Evolutionary conservation across 2,888 invertebrate genomes (phyloP).

Genomic region (Anarsia innoxiella): DNA sequence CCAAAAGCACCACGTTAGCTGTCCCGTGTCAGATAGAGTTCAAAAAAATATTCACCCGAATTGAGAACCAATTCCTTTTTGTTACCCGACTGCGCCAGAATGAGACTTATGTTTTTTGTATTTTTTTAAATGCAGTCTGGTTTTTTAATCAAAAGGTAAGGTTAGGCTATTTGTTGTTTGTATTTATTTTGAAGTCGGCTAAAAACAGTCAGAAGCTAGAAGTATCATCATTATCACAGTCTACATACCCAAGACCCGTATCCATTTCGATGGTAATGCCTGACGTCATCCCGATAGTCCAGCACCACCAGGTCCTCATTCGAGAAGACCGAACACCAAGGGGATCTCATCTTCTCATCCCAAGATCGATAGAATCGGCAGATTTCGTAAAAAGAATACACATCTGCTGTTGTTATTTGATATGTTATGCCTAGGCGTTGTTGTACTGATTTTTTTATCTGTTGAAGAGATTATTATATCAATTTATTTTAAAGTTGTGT

Average conservation of each 20-base stretch:
- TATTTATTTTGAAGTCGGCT: no score
- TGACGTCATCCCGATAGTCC: constrained; percentile 86
- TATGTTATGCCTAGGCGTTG: constrained; percentile 62
- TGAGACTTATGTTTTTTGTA: no score
- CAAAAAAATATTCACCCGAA: no score
- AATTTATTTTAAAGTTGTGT: no score
- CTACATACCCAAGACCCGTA: constrained; percentile 52
- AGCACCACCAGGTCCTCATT: constrained; percentile 79
- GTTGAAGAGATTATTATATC: no score
- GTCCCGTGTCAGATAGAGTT: no score
- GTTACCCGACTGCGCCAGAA: no score
- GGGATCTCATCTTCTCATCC: constrained; percentile 56
- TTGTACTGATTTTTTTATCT: constrained; percentile 64
- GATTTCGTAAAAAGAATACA: constrained; percentile 82
- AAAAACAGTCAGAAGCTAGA: no score
- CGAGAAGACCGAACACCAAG: constrained; percentile 86
- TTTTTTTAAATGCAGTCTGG: no score
- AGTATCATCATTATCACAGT: background rate
- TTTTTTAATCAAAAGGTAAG: background rate
- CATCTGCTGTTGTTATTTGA: constrained; percentile 43
- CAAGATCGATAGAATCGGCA: constrained; percentile 86
- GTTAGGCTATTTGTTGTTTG: no score
- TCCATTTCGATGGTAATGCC: constrained; percentile 79
- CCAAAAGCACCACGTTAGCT: no score
- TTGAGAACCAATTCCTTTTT: no score